Percentiles rank a stretch among this genome's conserved stretches.
These are phyloP conservation scores for Drosophila obscura DNA, from an alignment of 1,140 invertebrate species.

Conservation along the genomic window DNA sequence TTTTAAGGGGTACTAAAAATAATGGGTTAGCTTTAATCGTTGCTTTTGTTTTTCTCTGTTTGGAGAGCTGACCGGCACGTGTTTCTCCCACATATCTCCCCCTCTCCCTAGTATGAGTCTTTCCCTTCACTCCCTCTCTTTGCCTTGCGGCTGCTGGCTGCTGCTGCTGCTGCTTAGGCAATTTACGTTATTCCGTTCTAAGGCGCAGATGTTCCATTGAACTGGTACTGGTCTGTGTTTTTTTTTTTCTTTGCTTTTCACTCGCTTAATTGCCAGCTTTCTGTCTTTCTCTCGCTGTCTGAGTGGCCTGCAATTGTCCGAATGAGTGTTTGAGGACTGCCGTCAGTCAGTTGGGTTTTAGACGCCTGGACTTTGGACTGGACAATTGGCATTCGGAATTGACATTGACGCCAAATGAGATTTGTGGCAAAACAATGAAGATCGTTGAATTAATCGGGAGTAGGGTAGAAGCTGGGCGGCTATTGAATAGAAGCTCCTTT, in stretches of 20 bases:
- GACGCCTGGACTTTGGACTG: slow-evolving; percentile 37
- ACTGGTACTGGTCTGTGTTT: slow-evolving; percentile 5
- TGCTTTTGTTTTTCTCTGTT: not conserved
- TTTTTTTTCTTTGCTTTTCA: slow-evolving; percentile 52
- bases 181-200: slow-evolving; percentile 63
- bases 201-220: slow-evolving; percentile 54
- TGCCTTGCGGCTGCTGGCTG: slow-evolving; percentile 1
- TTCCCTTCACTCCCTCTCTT: not conserved
- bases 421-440: slow-evolving; percentile 35
- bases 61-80: slow-evolving; percentile 11
- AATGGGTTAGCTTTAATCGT: too few relatives aligned
- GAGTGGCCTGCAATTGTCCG: slow-evolving; percentile 54
- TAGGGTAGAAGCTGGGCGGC: not conserved
- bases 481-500: slow-evolving; percentile 4
- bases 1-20: too few relatives aligned
- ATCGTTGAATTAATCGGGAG: not conserved
- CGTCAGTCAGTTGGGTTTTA: slow-evolving; percentile 19
- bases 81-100: slow-evolving; percentile 9
- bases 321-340: slow-evolving; percentile 48
- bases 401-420: slow-evolving; percentile 50
- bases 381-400: slow-evolving; percentile 45
- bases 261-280: slow-evolving; percentile 62
- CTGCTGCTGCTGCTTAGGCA: slow-evolving; percentile 39
- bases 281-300: slow-evolving; percentile 5
- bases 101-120: slow-evolving; percentile 6